Conservation (phyloP, 1,140 invertebrate species). For the Saccostrea glomerata region DNA sequence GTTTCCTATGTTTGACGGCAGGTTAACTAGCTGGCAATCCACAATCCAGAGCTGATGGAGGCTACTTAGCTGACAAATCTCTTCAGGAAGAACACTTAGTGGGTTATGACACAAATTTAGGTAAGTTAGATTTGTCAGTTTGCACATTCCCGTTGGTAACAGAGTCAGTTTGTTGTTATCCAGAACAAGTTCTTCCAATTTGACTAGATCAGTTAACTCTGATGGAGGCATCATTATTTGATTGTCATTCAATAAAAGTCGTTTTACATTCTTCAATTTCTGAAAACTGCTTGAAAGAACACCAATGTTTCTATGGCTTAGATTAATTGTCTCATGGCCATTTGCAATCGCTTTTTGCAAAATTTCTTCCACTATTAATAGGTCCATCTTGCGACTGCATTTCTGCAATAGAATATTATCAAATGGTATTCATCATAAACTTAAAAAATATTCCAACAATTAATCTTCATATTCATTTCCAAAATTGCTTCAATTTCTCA, state of each 20-base stretch:
- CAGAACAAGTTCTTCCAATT: constrained; percentile 72
- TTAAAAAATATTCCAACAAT: not conserved
- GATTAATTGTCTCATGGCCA: constrained; percentile 62
- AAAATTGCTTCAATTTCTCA: no score
- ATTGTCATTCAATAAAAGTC: constrained; percentile 72
- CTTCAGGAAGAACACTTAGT: constrained; percentile 65
- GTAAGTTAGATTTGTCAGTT: constrained; percentile 68
- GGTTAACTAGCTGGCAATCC: constrained; percentile 66
- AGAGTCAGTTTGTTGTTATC: constrained; percentile 76
- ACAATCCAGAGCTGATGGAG: constrained; percentile 74
- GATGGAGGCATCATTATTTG: constrained; percentile 73
- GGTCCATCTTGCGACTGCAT: constrained; percentile 58
- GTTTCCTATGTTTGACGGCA: constrained; percentile 70
- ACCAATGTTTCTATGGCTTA: constrained; percentile 70
- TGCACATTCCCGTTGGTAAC: constrained; percentile 69
- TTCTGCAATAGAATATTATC: not conserved
- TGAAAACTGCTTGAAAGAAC: constrained; percentile 66
- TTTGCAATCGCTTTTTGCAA: constrained; percentile 63
- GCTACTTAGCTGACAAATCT: constrained; percentile 66
- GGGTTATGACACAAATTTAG: constrained; percentile 74
- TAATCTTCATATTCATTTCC: no score
- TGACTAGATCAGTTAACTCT: constrained; percentile 66
- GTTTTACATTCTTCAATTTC: constrained; percentile 60
- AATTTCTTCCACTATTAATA: constrained; percentile 65
- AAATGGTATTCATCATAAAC: not conserved